Evolutionary conservation across 1,140 invertebrate species (phyloP).

Genomic region (Drosophila pandora): DNA sequence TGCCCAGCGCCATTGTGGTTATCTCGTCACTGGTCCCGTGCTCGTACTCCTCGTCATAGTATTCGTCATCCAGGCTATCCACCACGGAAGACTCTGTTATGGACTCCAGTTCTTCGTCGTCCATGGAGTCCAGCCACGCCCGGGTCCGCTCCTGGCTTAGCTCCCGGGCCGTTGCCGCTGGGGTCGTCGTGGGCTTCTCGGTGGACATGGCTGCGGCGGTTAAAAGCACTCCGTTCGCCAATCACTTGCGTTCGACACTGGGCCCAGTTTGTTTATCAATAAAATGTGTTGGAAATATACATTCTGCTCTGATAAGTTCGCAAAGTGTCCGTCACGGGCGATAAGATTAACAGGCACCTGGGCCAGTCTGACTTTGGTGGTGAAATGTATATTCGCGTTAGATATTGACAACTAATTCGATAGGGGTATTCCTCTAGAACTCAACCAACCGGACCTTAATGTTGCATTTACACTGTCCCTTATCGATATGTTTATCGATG

Average conservation of each 20-base stretch:
- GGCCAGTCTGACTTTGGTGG: not conserved
- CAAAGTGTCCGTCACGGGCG: slow-evolving; percentile 1
- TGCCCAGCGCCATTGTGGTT: slow-evolving; percentile 63
- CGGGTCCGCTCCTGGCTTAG: slow-evolving; percentile 54
- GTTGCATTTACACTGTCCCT: not conserved
- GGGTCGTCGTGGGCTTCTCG: slow-evolving; percentile 39
- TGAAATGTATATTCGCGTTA: not conserved
- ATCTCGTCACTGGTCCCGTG: slow-evolving; percentile 55
- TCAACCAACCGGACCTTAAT: not conserved
- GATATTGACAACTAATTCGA: not conserved
- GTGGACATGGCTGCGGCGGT: slow-evolving; percentile 37
- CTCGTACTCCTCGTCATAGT: slow-evolving; percentile 48
- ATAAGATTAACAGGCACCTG: not conserved
- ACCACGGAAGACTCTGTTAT: slow-evolving; percentile 73
- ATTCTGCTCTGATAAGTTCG: not conserved
- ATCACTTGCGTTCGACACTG: not conserved
- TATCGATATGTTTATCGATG: not conserved
- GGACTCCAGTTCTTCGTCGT: slow-evolving; percentile 65
- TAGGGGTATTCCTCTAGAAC: not conserved
- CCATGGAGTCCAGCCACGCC: slow-evolving; percentile 57
- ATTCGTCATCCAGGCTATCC: slow-evolving; percentile 72
- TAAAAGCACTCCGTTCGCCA: not conserved
- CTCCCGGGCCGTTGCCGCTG: slow-evolving; percentile 18
- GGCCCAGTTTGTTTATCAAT: slow-evolving; percentile 4
- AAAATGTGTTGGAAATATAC: not conserved